A percentile compares a stretch with the other conserved stretches of the same genome.
Conservation (phyloP, 35 echinoderm and acorn worm genomes). For the Diadema setosum region DNA sequence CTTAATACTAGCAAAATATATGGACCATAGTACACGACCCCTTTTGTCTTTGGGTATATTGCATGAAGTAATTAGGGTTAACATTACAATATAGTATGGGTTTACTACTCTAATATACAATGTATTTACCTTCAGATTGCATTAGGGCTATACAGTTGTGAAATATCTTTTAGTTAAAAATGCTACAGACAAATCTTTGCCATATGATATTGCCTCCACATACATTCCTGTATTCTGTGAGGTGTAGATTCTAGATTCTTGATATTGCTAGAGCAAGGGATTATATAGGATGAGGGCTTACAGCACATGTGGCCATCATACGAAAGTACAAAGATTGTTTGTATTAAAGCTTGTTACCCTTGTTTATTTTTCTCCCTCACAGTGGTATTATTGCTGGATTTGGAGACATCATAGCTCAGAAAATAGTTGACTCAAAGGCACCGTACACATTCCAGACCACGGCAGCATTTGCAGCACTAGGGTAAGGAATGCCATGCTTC, state of each 20-base stretch:
- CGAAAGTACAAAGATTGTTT: neutral
- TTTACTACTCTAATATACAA: too few species aligned
- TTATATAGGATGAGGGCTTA: neutral
- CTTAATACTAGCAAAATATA: too few species aligned
- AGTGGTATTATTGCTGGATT: slow-evolving; percentile 55
- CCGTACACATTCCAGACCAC: slow-evolving; percentile 40
- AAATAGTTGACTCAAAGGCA: slow-evolving; percentile 17
- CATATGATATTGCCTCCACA: neutral
- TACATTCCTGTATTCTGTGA: neutral
- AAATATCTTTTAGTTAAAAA: too few species aligned
- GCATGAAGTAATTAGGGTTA: too few species aligned
- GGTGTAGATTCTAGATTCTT: neutral
- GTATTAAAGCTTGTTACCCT: neutral
- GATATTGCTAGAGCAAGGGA: neutral
- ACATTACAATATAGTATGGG: too few species aligned
- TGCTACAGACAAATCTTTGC: neutral
- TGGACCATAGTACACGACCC: too few species aligned
- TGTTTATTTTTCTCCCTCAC: neutral
- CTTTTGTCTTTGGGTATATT: too few species aligned
- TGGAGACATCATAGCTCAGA: slow-evolving; percentile 78
- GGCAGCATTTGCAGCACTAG: slow-evolving; percentile 66
- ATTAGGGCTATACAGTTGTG: too few species aligned
- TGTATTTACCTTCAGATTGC: too few species aligned
- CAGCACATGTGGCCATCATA: neutral
- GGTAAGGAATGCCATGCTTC: too few species aligned